phyloP scores from a whole-genome alignment of 2,888 invertebrate species.

The Melinopterus prodromus region DNA sequence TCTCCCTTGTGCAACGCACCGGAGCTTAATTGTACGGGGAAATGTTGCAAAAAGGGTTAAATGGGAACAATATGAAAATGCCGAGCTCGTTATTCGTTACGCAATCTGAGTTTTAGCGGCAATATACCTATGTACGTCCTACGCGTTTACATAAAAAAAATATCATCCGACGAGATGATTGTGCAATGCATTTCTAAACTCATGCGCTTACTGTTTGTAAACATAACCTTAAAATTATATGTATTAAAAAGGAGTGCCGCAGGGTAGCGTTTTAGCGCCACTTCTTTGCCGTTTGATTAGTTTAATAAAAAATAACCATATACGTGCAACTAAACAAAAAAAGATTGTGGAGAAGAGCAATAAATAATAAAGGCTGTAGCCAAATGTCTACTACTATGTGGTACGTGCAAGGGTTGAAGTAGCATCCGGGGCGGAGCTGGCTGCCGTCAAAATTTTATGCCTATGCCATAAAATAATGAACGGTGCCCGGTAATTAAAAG shows the following conservation, averaged over 20 bases:
- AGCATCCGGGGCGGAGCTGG: not conserved
- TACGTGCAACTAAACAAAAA: too few relatives aligned
- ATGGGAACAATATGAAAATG: conserved; percentile 27
- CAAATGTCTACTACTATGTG: not conserved
- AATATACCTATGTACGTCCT: not conserved
- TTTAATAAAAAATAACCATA: too few relatives aligned
- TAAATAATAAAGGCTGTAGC: not conserved
- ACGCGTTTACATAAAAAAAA: not conserved
- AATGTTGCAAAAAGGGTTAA: not conserved
- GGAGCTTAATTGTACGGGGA: not conserved
- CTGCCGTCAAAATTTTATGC: not conserved
- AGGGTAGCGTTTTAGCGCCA: too few relatives aligned
- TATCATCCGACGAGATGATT: not conserved
- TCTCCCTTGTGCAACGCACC: not conserved
- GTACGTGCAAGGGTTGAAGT: not conserved
- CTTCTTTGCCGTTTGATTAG: too few relatives aligned
- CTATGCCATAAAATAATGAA: not conserved
- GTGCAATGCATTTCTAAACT: too few relatives aligned
- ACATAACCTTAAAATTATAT: too few relatives aligned
- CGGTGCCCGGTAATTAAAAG: not conserved
- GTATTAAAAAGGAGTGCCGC: too few relatives aligned
- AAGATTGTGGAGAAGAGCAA: not conserved
- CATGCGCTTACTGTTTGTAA: too few relatives aligned
- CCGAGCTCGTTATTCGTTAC: conserved; percentile 19
- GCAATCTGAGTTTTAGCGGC: not conserved